Evolutionary conservation across 2,888 invertebrate species (phyloP).

Genomic region (Rhingia rostrata): DNA sequence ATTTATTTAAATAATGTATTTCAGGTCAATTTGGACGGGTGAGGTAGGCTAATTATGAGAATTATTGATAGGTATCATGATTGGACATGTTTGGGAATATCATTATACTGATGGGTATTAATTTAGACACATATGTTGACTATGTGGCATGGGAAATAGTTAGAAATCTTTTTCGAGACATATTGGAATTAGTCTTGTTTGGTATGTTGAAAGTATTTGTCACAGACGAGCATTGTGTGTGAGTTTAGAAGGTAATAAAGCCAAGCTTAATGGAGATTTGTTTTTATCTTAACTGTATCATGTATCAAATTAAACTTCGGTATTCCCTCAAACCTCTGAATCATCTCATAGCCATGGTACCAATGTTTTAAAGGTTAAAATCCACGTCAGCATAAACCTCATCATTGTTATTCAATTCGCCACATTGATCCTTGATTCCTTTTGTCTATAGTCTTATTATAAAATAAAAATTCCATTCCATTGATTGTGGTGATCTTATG

Average conservation of each 20-base stretch:
- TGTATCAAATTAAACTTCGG: no score
- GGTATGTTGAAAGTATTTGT: no score
- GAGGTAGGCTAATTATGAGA: conserved; percentile 67
- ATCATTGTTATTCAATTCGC: neutral
- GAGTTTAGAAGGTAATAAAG: no score
- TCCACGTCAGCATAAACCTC: no score
- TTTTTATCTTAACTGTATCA: no score
- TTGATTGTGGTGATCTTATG: conserved; percentile 46
- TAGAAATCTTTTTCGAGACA: neutral
- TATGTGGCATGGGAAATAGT: conserved; percentile 4
- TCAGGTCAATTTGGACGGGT: conserved; percentile 67
- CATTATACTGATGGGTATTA: conserved; percentile 29
- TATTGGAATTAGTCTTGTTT: neutral
- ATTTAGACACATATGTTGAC: neutral
- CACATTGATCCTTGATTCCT: no score
- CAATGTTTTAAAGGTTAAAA: neutral
- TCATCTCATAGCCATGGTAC: neutral
- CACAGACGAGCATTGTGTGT: no score
- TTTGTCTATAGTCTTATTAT: neutral
- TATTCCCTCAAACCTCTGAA: no score
- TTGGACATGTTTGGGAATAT: conserved; percentile 68
- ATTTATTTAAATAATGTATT: conserved; percentile 72
- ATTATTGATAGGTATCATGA: conserved; percentile 54
- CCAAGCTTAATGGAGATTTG: no score
- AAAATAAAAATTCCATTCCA: conserved; percentile 2